Percentiles rank a stretch among this genome's conserved stretches.
Evolutionary conservation across 2,113 vertebrate species (phyloP).

Genomic region (Gobius niger): DNA sequence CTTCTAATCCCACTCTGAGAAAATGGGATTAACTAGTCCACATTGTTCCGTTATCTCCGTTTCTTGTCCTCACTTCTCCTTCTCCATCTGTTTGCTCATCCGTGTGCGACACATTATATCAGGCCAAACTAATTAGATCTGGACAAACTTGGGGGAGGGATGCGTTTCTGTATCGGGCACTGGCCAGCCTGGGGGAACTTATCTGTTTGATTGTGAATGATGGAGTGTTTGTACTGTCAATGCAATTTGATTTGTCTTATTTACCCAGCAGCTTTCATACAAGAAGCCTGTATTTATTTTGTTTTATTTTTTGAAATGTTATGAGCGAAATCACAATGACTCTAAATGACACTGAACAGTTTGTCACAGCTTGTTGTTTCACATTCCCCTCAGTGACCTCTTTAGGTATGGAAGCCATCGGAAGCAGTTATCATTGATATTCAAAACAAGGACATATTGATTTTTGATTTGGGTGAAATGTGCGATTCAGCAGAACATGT

Average conservation of each 20-base stretch:
- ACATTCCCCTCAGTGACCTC: slow-evolving; percentile 3
- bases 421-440: slow-evolving; percentile 59
- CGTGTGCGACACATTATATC: slow-evolving; percentile 11
- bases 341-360: slow-evolving; percentile 38
- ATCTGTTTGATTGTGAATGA: slow-evolving; percentile 11
- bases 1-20: slow-evolving; percentile 1
- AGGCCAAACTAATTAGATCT: slow-evolving; percentile 23
- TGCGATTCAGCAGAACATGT: slow-evolving; percentile 63
- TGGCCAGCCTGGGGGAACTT: not conserved
- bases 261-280: not conserved
- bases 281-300: not conserved
- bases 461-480: slow-evolving; percentile 61
- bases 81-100: slow-evolving; percentile 34
- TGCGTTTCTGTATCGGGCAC: slow-evolving; percentile 3
- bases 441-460: slow-evolving; percentile 67
- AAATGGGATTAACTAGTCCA: slow-evolving; percentile 14
- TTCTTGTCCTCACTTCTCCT: slow-evolving; percentile 12
- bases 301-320: not conserved
- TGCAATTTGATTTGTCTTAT: not conserved
- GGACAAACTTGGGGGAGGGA: slow-evolving; percentile 1
- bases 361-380: slow-evolving; percentile 33
- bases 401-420: slow-evolving; percentile 42
- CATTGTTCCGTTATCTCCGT: slow-evolving; percentile 6
- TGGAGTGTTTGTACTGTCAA: not conserved
- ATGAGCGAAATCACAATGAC: slow-evolving; percentile 5